A percentile compares a stretch with the other conserved stretches of the same genome.
These are phyloP conservation scores for Pimpla rufipes DNA, from an alignment of 2,888 invertebrate species.

Conservation along the genomic window DNA sequence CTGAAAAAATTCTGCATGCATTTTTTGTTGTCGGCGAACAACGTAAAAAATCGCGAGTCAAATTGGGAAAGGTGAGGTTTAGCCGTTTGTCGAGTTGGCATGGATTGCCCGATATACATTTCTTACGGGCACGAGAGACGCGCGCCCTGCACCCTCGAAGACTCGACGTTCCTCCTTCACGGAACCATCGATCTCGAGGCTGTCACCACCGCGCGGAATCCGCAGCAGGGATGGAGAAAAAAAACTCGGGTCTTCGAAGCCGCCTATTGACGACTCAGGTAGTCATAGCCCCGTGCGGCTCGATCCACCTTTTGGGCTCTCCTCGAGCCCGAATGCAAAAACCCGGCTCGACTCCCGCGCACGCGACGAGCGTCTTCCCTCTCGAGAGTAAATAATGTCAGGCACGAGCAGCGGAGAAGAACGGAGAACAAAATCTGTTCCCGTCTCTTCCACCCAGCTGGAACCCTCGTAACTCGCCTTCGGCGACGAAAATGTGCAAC, in stretches of 20 bases:
- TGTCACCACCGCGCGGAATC: slow-evolving; percentile 69
- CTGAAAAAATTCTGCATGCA: too few relatives aligned
- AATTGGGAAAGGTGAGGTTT: too few relatives aligned
- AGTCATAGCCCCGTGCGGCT: slow-evolving; percentile 14
- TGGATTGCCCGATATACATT: background rate
- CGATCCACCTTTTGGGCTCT: slow-evolving; percentile 18
- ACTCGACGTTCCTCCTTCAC: slow-evolving; percentile 30
- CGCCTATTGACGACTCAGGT: slow-evolving; percentile 53
- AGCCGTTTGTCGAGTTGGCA: too few relatives aligned
- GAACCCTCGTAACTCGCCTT: background rate
- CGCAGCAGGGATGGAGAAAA: slow-evolving; percentile 33
- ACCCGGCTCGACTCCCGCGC: slow-evolving; percentile 65
- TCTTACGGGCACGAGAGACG: slow-evolving; percentile 34
- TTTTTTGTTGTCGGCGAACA: too few relatives aligned
- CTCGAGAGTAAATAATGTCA: slow-evolving; percentile 62
- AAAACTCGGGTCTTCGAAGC: slow-evolving; percentile 48
- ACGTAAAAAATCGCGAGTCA: too few relatives aligned
- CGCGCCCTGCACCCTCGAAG: slow-evolving; percentile 43
- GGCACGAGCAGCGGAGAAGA: slow-evolving; percentile 37
- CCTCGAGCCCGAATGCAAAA: slow-evolving; percentile 22
- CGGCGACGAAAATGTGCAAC: background rate
- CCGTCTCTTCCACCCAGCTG: slow-evolving; percentile 44
- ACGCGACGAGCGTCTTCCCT: slow-evolving; percentile 57
- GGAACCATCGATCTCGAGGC: slow-evolving; percentile 68
- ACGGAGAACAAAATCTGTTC: slow-evolving; percentile 43